Conservation (phyloP, 2,113 vertebrate genomes). For the Helogale parvula region DNA sequence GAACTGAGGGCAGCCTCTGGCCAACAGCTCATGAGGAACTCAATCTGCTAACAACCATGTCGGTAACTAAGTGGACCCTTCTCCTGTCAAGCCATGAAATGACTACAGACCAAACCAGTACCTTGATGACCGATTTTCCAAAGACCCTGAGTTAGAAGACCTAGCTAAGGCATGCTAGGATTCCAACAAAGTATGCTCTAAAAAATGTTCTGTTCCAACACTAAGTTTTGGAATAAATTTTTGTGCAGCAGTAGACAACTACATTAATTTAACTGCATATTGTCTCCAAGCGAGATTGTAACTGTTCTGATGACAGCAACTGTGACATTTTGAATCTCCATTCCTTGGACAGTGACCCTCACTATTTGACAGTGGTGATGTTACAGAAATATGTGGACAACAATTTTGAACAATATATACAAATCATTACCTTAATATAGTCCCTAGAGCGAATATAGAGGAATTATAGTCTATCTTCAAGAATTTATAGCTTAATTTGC, state of each 20-base stretch:
- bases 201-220: background rate
- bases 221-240: background rate
- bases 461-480: background rate
- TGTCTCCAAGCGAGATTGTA: background rate
- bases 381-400: background rate
- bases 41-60: background rate
- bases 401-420: background rate
- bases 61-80: background rate
- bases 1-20: background rate
- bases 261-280: background rate
- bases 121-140: background rate
- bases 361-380: background rate
- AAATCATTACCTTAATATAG: background rate
- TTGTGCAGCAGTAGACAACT: background rate
- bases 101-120: background rate
- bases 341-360: background rate
- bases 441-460: background rate
- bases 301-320: background rate
- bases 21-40: background rate
- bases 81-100: background rate
- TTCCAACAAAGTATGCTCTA: background rate
- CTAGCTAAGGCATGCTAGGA: background rate
- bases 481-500: background rate
- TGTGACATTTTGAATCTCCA: background rate
- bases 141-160: background rate